phyloP scores from a whole-genome alignment of 2,888 invertebrate species.

The Amblyjoppa fuscipennis region DNA sequence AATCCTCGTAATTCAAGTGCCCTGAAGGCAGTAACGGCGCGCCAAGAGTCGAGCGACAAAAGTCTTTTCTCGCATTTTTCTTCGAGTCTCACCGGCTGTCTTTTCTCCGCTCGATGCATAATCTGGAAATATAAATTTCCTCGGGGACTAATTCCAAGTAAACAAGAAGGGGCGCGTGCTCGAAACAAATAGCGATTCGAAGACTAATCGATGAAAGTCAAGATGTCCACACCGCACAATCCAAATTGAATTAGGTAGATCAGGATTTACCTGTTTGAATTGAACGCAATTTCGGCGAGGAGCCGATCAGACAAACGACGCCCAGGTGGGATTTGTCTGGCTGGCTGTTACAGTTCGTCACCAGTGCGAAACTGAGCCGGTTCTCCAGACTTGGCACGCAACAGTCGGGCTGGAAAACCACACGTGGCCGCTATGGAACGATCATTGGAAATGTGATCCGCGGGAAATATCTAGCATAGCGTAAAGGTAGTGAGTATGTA shows the following conservation, averaged over 20 bases:
- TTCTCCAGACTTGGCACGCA: neutral
- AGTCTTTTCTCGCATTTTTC: neutral
- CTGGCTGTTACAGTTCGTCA: too few species aligned
- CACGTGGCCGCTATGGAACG: neutral
- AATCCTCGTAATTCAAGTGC: neutral
- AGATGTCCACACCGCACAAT: neutral
- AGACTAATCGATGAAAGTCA: slow-evolving; percentile 9
- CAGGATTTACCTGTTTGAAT: neutral
- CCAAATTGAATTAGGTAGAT: slow-evolving; percentile 5
- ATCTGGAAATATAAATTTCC: neutral
- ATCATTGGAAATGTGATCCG: neutral
- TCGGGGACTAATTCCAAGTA: neutral
- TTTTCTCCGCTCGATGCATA: neutral
- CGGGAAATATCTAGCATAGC: too few species aligned
- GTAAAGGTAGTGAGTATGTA: neutral
- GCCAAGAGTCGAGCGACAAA: neutral
- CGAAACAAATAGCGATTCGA: neutral
- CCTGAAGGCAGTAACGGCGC: neutral
- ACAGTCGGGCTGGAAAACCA: neutral
- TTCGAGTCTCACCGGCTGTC: neutral
- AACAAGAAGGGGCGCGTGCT: neutral
- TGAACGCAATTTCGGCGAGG: neutral
- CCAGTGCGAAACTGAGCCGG: neutral
- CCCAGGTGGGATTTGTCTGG: neutral
- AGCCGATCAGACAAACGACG: neutral